A percentile compares a stretch with the other conserved stretches of the same genome.
phyloP scores from a whole-genome alignment of 2,113 vertebrate genomes.

The Ranitomeya imitator region DNA sequence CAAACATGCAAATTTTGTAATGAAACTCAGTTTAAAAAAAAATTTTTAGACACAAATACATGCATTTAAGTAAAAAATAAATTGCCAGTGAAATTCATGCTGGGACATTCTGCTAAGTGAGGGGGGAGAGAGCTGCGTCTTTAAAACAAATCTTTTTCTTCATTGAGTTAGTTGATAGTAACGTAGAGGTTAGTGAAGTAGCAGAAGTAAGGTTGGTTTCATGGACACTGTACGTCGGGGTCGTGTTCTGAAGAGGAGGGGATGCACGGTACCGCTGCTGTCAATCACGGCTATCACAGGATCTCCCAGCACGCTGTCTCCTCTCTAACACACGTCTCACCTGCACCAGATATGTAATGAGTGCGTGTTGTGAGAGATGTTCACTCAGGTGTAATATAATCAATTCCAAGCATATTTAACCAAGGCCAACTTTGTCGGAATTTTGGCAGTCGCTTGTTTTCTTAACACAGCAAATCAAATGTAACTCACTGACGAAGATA shows the following conservation, averaged over 20 bases:
- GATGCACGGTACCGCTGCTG: neutral
- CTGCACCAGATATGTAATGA: conserved; percentile 60
- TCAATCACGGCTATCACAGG: neutral
- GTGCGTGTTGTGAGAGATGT: conserved; percentile 59
- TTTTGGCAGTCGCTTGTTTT: conserved; percentile 59
- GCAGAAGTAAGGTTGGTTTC: neutral
- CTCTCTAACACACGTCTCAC: conserved; percentile 55
- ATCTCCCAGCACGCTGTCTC: conserved; percentile 45
- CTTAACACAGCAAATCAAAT: conserved; percentile 49
- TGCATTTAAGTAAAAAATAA: too few relatives aligned
- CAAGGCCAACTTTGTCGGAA: conserved; percentile 54
- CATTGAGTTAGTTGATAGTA: neutral
- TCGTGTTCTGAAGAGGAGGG: neutral
- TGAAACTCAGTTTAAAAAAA: too few relatives aligned
- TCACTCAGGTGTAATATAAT: conserved; percentile 63
- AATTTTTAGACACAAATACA: too few relatives aligned
- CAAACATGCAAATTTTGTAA: too few relatives aligned
- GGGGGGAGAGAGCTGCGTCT: neutral
- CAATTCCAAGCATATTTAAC: conserved; percentile 55
- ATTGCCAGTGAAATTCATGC: neutral
- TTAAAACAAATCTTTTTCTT: neutral
- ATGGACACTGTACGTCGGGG: neutral
- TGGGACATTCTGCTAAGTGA: neutral
- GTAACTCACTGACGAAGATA: conserved; percentile 56
- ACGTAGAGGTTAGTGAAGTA: neutral